Conservation (phyloP, 2,888 invertebrate species). For the Drosophila stalkeri region DNA sequence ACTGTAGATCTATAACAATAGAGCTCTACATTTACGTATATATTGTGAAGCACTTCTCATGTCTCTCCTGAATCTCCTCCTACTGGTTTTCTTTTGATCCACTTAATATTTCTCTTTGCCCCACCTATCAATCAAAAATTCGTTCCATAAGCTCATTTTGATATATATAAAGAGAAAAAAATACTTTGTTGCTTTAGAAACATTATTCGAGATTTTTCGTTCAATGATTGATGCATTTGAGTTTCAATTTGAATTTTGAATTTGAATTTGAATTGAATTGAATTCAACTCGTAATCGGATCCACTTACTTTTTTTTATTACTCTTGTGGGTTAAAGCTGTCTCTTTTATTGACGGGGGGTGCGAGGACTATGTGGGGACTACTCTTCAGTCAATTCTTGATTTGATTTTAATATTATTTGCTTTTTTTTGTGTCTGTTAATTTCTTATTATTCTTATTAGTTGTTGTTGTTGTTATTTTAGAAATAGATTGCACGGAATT, state of each 20-base stretch:
- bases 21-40: background rate
- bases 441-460: slow-evolving; percentile 41
- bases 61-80: background rate
- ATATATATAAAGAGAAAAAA: background rate
- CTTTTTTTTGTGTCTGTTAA: slow-evolving; percentile 18
- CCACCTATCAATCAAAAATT: slow-evolving; percentile 73
- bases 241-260: slow-evolving; percentile 35
- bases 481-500: slow-evolving; percentile 79
- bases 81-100: background rate
- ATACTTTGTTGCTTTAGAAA: slow-evolving; percentile 16
- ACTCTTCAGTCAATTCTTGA: slow-evolving; percentile 50
- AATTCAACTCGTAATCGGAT: slow-evolving; percentile 51
- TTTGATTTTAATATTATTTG: slow-evolving; percentile 8
- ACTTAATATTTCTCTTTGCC: background rate
- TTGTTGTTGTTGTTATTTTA: slow-evolving; percentile 68
- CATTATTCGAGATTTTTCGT: slow-evolving; percentile 32
- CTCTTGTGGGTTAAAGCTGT: slow-evolving; percentile 49
- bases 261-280: slow-evolving; percentile 50
- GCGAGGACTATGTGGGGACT: background rate
- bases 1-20: background rate
- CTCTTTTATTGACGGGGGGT: background rate
- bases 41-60: background rate
- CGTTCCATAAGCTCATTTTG: slow-evolving; percentile 66
- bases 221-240: slow-evolving; percentile 70
- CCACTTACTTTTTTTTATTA: slow-evolving; percentile 71